Conservation (phyloP, 2,888 invertebrate species). For the Euproctis similis region DNA sequence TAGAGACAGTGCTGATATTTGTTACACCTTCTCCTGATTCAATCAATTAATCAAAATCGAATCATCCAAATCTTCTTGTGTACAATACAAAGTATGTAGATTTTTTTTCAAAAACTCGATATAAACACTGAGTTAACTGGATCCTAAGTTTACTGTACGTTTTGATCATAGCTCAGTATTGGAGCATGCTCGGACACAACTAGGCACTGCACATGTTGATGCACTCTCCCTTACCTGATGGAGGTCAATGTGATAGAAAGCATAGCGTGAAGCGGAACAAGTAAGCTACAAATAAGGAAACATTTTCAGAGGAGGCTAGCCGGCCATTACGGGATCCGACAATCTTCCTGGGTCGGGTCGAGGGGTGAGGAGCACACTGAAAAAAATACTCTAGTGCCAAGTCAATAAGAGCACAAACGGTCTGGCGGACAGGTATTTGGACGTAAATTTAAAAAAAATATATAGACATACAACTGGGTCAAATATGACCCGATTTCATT, state of each 20-base stretch:
- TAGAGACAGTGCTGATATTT: too few species aligned
- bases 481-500: slow-evolving; percentile 15
- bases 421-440: slow-evolving; percentile 53
- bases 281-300: slow-evolving; percentile 62
- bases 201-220: slow-evolving; percentile 35
- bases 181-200: slow-evolving; percentile 31
- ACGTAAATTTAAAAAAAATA: slow-evolving; percentile 23
- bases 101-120: slow-evolving; percentile 7
- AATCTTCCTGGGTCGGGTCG: slow-evolving; percentile 74
- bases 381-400: slow-evolving; percentile 76
- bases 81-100: too few species aligned
- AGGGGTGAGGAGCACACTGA: slow-evolving; percentile 76
- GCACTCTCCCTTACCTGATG: slow-evolving; percentile 33
- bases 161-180: slow-evolving; percentile 3
- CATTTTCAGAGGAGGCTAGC: slow-evolving; percentile 75
- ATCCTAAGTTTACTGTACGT: background rate
- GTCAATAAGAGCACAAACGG: slow-evolving; percentile 66
- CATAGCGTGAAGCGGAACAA: slow-evolving; percentile 60
- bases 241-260: slow-evolving; percentile 41
- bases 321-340: slow-evolving; percentile 65
- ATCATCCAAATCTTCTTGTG: too few species aligned
- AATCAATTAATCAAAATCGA: too few species aligned
- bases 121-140: slow-evolving; percentile 17
- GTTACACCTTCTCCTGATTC: too few species aligned
- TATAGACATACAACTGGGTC: slow-evolving; percentile 31